phyloP scores from a whole-genome alignment of 2,888 invertebrate genomes.

The Julus scandinavius region DNA sequence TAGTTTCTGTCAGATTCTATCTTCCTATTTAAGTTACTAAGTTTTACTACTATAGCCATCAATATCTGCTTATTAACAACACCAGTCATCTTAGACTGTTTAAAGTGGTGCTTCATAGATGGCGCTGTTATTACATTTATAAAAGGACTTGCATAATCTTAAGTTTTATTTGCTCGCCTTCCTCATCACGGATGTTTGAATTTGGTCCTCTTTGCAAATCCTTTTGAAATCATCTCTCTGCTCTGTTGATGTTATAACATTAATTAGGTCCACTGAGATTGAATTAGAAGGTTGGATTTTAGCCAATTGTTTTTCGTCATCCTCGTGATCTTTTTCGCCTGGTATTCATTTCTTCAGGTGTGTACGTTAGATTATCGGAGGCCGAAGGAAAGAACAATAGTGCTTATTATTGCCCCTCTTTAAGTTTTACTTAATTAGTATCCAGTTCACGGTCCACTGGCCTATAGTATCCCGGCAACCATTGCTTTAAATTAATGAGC shows the following conservation, averaged over 20 bases:
- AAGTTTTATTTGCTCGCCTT: no score
- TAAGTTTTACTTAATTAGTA: conserved; percentile 33
- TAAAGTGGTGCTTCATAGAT: no score
- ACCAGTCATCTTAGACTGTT: no score
- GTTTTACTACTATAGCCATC: no score
- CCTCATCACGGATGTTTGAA: neutral
- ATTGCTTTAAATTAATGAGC: conserved; percentile 11
- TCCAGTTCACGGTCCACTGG: conserved; percentile 33
- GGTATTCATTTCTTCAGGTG: conserved; percentile 14
- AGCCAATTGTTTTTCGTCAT: conserved; percentile 27
- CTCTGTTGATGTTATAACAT: neutral
- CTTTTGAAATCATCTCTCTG: conserved; percentile 1
- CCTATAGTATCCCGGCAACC: conserved; percentile 7
- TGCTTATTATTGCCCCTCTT: conserved; percentile 16
- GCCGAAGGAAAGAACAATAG: neutral
- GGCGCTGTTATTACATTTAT: no score
- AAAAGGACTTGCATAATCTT: no score
- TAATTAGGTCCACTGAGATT: conserved; percentile 7
- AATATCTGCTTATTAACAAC: no score
- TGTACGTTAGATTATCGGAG: neutral
- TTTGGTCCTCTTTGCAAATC: neutral
- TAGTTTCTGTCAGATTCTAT: no score
- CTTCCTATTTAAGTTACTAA: no score
- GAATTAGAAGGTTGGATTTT: conserved; percentile 6
- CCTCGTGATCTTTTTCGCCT: neutral